phyloP scores from a whole-genome alignment of 2,888 invertebrate species.

The Trichopria drosophilae region DNA sequence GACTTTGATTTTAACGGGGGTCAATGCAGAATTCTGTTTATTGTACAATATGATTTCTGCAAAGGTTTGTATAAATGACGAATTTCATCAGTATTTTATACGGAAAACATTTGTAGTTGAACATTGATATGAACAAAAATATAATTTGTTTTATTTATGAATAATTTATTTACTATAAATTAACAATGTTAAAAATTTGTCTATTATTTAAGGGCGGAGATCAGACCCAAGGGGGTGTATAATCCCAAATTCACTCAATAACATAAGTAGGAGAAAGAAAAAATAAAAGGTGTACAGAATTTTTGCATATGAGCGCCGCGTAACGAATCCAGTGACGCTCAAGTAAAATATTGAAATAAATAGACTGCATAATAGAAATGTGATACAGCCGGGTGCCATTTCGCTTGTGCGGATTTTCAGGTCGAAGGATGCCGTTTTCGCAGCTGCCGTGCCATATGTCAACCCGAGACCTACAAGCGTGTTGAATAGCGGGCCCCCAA shows the following conservation, averaged over 20 bases:
- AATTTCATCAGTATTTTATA: too few relatives aligned
- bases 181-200: too few relatives aligned
- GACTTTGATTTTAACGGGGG: too few relatives aligned
- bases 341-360: slow-evolving; percentile 57
- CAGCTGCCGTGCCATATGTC: slow-evolving; percentile 51
- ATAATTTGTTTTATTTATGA: too few relatives aligned
- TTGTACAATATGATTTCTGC: too few relatives aligned
- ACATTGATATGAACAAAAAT: too few relatives aligned
- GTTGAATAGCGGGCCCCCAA: slow-evolving; percentile 70
- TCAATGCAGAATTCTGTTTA: too few relatives aligned
- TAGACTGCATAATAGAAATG: slow-evolving; percentile 59
- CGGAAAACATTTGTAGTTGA: too few relatives aligned
- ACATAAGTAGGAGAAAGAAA: slow-evolving; percentile 59
- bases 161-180: too few relatives aligned
- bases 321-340: slow-evolving; percentile 58
- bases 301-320: slow-evolving; percentile 59
- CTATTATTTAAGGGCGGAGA: slow-evolving; percentile 49
- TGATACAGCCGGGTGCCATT: slow-evolving; percentile 56
- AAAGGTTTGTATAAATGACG: too few relatives aligned
- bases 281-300: slow-evolving; percentile 60
- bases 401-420: slow-evolving; percentile 54
- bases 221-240: slow-evolving; percentile 56
- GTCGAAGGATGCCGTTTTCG: slow-evolving; percentile 30
- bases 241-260: slow-evolving; percentile 60
- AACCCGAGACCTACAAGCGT: slow-evolving; percentile 59